Percentiles rank a stretch among this genome's conserved stretches.
Conservation (phyloP, 2,113 vertebrate genomes). For the Lipophrys pholis region DNA sequence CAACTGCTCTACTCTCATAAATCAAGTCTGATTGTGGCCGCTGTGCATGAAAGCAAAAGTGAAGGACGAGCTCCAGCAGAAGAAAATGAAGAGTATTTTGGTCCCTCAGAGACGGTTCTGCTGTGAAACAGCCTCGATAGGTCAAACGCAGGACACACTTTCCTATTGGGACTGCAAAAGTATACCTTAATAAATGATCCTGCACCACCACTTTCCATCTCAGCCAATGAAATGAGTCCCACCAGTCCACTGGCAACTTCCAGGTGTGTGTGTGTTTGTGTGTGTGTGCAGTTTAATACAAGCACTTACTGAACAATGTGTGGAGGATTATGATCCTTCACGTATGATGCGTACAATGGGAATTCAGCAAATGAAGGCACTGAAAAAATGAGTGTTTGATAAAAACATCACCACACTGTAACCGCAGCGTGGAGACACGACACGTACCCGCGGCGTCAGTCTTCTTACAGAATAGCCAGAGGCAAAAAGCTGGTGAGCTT, state of each 20-base stretch:
- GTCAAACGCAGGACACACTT: neutral
- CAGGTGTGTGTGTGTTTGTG: no score
- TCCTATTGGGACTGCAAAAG: constrained; percentile 6
- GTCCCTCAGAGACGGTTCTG: neutral
- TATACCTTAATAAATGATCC: neutral
- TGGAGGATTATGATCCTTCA: constrained; percentile 14
- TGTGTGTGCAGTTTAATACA: no score
- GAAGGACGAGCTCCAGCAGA: neutral
- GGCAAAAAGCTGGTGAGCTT: constrained; percentile 67
- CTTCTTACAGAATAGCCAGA: constrained; percentile 50
- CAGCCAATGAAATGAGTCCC: constrained; percentile 3
- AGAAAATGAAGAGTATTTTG: neutral
- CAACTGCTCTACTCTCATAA: no score
- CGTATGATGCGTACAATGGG: constrained; percentile 49
- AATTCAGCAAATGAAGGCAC: constrained; percentile 74
- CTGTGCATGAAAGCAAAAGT: no score
- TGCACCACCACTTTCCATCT: neutral
- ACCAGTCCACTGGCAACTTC: neutral
- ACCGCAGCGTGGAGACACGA: constrained; percentile 23
- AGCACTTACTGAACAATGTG: constrained; percentile 28
- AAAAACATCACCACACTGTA: constrained; percentile 17
- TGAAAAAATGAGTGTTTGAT: constrained; percentile 52
- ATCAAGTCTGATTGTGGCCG: no score
- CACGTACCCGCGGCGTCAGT: constrained; percentile 36
- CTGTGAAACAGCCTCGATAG: neutral